Conservation (phyloP, 1,140 invertebrate species). For the Charaxes varanes region DNA sequence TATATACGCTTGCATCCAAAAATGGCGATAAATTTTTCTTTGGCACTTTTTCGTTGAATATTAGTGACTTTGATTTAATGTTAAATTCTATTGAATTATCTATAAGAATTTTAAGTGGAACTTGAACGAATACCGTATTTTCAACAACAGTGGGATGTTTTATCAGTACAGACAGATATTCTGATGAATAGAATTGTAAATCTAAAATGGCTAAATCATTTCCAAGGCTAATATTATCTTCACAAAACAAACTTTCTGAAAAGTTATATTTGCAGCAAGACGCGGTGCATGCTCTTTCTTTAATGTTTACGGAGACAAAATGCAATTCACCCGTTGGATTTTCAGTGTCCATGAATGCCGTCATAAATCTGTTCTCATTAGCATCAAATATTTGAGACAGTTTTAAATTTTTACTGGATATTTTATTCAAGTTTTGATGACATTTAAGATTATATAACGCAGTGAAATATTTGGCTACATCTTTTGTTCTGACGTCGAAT, state of each 20-base stretch:
- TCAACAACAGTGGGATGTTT: slow-evolving; percentile 74
- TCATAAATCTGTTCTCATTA: slow-evolving; percentile 53
- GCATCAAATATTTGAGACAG: slow-evolving; percentile 61
- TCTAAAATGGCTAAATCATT: slow-evolving; percentile 75
- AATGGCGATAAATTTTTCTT: slow-evolving; percentile 70
- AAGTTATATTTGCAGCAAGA: slow-evolving; percentile 47
- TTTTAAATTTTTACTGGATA: slow-evolving; percentile 35
- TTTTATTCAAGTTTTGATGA: slow-evolving; percentile 34
- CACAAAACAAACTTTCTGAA: slow-evolving; percentile 48
- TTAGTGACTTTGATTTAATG: slow-evolving; percentile 65
- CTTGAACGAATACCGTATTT: slow-evolving; percentile 78
- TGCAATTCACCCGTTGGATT: slow-evolving; percentile 46
- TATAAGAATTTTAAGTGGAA: slow-evolving; percentile 73
- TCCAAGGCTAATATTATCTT: slow-evolving; percentile 38
- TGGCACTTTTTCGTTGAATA: slow-evolving; percentile 69
- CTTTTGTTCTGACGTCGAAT: slow-evolving; percentile 81
- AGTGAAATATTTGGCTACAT: slow-evolving; percentile 78
- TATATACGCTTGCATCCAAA: slow-evolving; percentile 66
- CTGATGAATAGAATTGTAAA: slow-evolving; percentile 88
- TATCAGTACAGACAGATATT: slow-evolving; percentile 84
- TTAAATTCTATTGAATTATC: slow-evolving; percentile 65
- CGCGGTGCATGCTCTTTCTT: slow-evolving; percentile 40
- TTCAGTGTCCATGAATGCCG: slow-evolving; percentile 44
- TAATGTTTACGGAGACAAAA: slow-evolving; percentile 59
- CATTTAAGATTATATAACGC: slow-evolving; percentile 70